Percentiles rank a stretch among this genome's conserved stretches.
Conservation (phyloP, 2,797 vertebrate species). For the Hapalemur alaotrensis region DNA sequence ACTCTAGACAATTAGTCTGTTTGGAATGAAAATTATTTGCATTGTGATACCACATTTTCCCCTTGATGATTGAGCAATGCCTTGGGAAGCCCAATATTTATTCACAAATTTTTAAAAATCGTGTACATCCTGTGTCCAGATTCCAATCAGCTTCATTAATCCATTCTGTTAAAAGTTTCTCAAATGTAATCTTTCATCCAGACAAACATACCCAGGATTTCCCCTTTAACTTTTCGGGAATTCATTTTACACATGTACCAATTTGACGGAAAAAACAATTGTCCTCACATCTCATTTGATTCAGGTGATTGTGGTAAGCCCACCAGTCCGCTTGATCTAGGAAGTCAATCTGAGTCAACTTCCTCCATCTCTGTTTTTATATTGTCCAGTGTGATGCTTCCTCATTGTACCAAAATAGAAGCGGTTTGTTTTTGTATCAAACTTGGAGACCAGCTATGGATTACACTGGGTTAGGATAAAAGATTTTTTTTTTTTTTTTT, state of each 20-base stretch:
- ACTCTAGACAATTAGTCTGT: slow-evolving; percentile 48
- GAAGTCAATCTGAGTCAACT: slow-evolving; percentile 59
- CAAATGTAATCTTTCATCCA: slow-evolving; percentile 44
- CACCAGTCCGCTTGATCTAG: background rate
- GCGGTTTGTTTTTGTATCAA: slow-evolving; percentile 63
- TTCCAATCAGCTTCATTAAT: slow-evolving; percentile 47
- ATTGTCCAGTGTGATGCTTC: slow-evolving; percentile 55
- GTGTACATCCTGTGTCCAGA: slow-evolving; percentile 47
- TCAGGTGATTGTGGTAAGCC: background rate
- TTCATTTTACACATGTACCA: slow-evolving; percentile 37
- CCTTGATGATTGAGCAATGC: slow-evolving; percentile 21
- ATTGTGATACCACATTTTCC: slow-evolving; percentile 42
- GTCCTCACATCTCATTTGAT: background rate
- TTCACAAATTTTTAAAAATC: slow-evolving; percentile 4
- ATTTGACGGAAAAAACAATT: background rate
- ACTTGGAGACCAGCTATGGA: slow-evolving; percentile 62
- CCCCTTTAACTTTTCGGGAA: slow-evolving; percentile 37
- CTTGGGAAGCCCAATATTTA: slow-evolving; percentile 45
- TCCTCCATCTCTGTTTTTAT: slow-evolving; percentile 33
- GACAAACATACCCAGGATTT: slow-evolving; percentile 63
- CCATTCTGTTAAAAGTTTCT: slow-evolving; percentile 52
- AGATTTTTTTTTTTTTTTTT: background rate
- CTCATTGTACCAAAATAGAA: slow-evolving; percentile 73
- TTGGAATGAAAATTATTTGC: slow-evolving; percentile 61
- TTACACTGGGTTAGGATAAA: background rate